Conservation (phyloP, 1,140 invertebrate genomes). For the Eriocheir sinensis region DNA sequence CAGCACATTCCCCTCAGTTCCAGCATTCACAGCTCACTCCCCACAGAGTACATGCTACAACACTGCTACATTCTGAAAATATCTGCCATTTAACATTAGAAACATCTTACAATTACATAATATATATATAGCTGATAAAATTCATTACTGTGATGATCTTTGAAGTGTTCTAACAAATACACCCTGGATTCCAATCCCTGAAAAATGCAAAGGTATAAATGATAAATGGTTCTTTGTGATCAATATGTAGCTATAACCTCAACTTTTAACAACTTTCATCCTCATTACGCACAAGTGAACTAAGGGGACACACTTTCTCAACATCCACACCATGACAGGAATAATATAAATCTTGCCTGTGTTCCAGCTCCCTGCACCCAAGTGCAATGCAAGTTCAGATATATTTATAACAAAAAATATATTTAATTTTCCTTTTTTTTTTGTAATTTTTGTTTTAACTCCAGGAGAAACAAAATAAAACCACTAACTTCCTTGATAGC, state of each 20-base stretch:
- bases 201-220: slow-evolving; percentile 47
- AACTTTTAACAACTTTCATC: background rate
- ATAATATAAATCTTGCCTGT: background rate
- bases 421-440: background rate
- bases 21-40: background rate
- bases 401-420: background rate
- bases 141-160: background rate
- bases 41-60: slow-evolving; percentile 27
- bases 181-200: background rate
- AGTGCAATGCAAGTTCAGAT: background rate
- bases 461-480: background rate
- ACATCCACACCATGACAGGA: background rate
- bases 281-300: background rate
- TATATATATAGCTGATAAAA: background rate
- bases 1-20: background rate
- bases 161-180: background rate
- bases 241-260: background rate
- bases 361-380: background rate
- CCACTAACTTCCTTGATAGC: background rate
- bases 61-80: slow-evolving; percentile 7
- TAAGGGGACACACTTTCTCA: background rate
- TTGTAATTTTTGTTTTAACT: background rate
- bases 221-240: background rate
- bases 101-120: background rate
- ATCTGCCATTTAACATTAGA: background rate